These are phyloP conservation scores for Boloria euphrosyne DNA, from an alignment of 2,888 invertebrate genomes.

Conservation along the genomic window DNA sequence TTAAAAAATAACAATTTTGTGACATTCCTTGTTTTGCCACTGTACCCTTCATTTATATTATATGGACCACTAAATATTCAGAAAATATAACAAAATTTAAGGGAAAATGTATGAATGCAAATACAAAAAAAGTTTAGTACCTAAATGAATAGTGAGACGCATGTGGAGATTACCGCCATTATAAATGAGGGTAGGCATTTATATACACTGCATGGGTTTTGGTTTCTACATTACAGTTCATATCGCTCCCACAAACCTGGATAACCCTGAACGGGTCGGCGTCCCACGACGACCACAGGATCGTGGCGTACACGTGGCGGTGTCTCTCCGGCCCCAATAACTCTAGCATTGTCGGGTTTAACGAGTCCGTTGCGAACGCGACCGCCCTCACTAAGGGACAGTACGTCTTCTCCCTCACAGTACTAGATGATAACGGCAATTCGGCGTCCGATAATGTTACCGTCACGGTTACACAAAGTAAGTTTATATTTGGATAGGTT, in stretches of 20 bases:
- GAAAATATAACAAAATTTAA: too few species aligned
- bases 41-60: too few species aligned
- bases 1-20: too few species aligned
- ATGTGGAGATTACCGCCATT: too few species aligned
- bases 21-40: too few species aligned
- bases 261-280: constrained; percentile 89
- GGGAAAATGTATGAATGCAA: too few species aligned
- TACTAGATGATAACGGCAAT: constrained; percentile 92
- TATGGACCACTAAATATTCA: too few species aligned
- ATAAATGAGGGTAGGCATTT: background rate
- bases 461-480: constrained; percentile 93
- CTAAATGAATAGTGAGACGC: too few species aligned
- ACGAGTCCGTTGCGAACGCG: constrained; percentile 88
- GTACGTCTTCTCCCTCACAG: constrained; percentile 91
- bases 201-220: background rate
- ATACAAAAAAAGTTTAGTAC: too few species aligned
- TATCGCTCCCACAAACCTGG: constrained; percentile 92
- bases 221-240: constrained; percentile 78
- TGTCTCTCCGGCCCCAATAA: constrained; percentile 87
- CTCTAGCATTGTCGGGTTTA: constrained; percentile 77
- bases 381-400: constrained; percentile 91
- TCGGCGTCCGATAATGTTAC: constrained; percentile 87
- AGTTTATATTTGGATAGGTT: constrained; percentile 55
- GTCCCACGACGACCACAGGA: constrained; percentile 92
- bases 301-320: constrained; percentile 92